A percentile compares a stretch with the other conserved stretches of the same genome.
phyloP scores from a whole-genome alignment of 2,797 vertebrate species.

The Sebastes umbrosus region DNA sequence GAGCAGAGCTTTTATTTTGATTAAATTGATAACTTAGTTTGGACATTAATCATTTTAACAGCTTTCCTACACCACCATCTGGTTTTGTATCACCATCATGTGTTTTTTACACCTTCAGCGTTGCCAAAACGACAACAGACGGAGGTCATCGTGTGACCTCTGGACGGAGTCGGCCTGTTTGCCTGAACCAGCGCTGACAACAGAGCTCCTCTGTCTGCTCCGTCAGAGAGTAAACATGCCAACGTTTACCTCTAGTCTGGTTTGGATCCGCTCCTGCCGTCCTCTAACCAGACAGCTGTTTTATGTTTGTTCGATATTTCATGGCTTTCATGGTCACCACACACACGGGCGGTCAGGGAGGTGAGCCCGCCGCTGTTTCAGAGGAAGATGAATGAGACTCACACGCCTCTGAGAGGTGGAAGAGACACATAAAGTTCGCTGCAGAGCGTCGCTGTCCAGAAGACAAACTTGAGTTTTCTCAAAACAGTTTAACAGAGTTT shows the following conservation, averaged over 20 bases:
- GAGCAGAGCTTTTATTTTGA: neutral
- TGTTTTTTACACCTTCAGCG: slow-evolving; percentile 5
- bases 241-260: slow-evolving; percentile 72
- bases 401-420: slow-evolving; percentile 42
- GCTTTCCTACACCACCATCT: neutral
- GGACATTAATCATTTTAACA: neutral
- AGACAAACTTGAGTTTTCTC: neutral
- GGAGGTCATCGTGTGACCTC: slow-evolving; percentile 22
- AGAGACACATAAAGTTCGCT: slow-evolving; percentile 9
- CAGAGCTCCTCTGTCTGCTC: slow-evolving; percentile 66
- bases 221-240: slow-evolving; percentile 62
- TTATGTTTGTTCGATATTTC: slow-evolving; percentile 69
- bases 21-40: neutral
- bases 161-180: slow-evolving; percentile 45
- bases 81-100: neutral
- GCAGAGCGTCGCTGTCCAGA: neutral
- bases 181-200: slow-evolving; percentile 41
- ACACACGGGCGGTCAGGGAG: slow-evolving; percentile 40
- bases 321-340: slow-evolving; percentile 61
- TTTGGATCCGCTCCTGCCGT: slow-evolving; percentile 48
- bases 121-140: slow-evolving; percentile 13
- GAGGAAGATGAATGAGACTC: slow-evolving; percentile 51
- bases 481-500: neutral
- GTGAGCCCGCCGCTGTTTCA: slow-evolving; percentile 34
- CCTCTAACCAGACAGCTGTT: slow-evolving; percentile 64